Percentiles rank a stretch among this genome's conserved stretches.
phyloP scores from a whole-genome alignment of 2,888 invertebrate species.

The Scaptodrosophila latifasciaeformis region DNA sequence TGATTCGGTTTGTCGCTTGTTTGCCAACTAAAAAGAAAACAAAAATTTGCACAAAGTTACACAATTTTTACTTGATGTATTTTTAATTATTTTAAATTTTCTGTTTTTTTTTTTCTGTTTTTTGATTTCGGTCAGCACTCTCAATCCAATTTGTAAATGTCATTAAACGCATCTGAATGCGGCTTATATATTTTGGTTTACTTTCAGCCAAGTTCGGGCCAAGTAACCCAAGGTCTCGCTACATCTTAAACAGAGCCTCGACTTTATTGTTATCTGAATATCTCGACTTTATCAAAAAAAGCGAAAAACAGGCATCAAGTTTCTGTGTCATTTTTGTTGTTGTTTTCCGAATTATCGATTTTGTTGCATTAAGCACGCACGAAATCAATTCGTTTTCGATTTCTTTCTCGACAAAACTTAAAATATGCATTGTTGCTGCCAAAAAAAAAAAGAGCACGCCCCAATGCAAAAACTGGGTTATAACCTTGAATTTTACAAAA shows the following conservation, averaged over 20 bases:
- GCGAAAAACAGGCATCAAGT: slow-evolving; percentile 35
- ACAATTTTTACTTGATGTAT: slow-evolving; percentile 44
- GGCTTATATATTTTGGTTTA: no score
- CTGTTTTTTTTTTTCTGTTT: neutral
- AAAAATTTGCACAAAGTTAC: slow-evolving; percentile 33
- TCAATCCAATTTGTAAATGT: slow-evolving; percentile 34
- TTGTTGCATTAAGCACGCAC: slow-evolving; percentile 40
- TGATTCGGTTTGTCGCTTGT: no score
- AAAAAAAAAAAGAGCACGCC: slow-evolving; percentile 14
- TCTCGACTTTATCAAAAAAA: slow-evolving; percentile 37
- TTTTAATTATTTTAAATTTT: slow-evolving; percentile 44
- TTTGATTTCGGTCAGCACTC: neutral
- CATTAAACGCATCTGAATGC: slow-evolving; percentile 34
- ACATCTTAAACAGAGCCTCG: slow-evolving; percentile 46
- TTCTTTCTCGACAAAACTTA: slow-evolving; percentile 49
- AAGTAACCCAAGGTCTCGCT: slow-evolving; percentile 27
- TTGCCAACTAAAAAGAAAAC: neutral
- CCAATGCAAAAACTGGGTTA: slow-evolving; percentile 59
- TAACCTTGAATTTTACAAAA: slow-evolving; percentile 63
- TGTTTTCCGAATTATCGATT: slow-evolving; percentile 13
- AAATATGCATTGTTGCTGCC: slow-evolving; percentile 47
- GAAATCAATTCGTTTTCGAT: slow-evolving; percentile 43
- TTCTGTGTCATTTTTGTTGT: slow-evolving; percentile 6
- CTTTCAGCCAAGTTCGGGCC: slow-evolving; percentile 8
- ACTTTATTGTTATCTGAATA: slow-evolving; percentile 44